Evolutionary conservation across 1,140 invertebrate genomes (phyloP), one percentile per base, ranked within the genome.

Genomic region (Plectrocnemia conspersa): DNA sequence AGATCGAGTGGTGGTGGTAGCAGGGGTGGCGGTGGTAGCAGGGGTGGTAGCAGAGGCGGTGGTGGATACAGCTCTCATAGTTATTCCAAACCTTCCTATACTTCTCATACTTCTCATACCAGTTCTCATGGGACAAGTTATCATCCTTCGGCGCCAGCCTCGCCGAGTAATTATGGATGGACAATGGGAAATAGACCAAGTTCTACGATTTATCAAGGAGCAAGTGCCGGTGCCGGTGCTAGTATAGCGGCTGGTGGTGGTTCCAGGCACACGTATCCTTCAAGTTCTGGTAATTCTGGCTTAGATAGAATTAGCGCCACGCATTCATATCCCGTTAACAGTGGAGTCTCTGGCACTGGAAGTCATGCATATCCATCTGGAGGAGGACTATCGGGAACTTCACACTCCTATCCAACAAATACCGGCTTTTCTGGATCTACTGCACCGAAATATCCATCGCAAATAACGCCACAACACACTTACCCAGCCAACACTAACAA

Each of bases 291-390:
- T n/a, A n/a, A n/a, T n/a, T n/a, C n/a, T n/a, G n/a, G 6, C 6
- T n/a, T n/a, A 29, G 27, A 6, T n/a, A 7, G n/a, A 29, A 7
- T 7, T n/a, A n/a, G n/a, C 35, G 6, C 5, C 9, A 16, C 9
- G 15, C 49, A 52, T 13, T 23, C 22, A 9, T 42, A 41, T 29
- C 36, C 49, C 6, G 7, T 13, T 13, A 36, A 33, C 10, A 10
- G 10, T 2, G 32, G 47, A 21, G 19, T 21, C 7, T 49, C 47
- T 4, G 49, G 38, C 18, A 13, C 38, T 13, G 29, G 42, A 19
- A 19, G 15, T 1, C 53, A 55, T 40, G n/a, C 33, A 6, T 58
- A 58, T 23, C 56, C 56, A 15, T 15, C 35, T 1, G 45, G 52
- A 19, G 32, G 46, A 16, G 42, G 55, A 29, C 18, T 57, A 3